A percentile compares a stretch with the other conserved stretches of the same genome.
Conservation (phyloP, 2,888 invertebrate species). For the Polietes domitor region DNA sequence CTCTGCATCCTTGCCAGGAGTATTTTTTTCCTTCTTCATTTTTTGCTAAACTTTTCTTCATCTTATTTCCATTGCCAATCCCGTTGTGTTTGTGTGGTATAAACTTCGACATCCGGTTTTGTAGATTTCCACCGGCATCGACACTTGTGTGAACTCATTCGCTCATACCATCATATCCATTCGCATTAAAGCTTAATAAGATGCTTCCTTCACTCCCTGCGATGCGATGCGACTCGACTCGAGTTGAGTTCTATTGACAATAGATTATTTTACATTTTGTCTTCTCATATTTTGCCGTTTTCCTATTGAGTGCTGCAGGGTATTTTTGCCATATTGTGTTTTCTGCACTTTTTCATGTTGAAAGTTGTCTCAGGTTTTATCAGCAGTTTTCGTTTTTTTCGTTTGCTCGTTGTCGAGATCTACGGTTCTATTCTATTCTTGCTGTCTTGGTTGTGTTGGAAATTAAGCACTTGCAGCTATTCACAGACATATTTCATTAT, state of each 20-base stretch:
- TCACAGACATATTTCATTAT: conserved; percentile 7
- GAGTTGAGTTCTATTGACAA: conserved; percentile 16
- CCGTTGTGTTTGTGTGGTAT: neutral
- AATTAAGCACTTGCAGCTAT: conserved; percentile 15
- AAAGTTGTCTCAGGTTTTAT: conserved; percentile 6
- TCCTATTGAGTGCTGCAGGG: neutral
- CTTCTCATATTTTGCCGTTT: neutral
- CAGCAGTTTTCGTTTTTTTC: neutral
- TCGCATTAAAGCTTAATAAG: conserved; percentile 34
- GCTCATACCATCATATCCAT: conserved; percentile 10
- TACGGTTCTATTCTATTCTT: neutral
- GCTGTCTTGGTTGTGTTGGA: neutral
- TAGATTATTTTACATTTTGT: conserved; percentile 1
- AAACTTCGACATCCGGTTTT: too few relatives aligned
- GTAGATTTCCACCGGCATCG: neutral
- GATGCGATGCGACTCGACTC: neutral
- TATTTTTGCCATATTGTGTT: too few relatives aligned
- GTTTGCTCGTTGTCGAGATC: neutral
- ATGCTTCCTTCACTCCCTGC: neutral
- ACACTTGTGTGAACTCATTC: neutral
- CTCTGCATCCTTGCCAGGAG: too few relatives aligned
- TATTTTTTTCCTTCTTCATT: too few relatives aligned
- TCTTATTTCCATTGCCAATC: too few relatives aligned
- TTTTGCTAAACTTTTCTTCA: too few relatives aligned
- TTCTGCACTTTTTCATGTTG: neutral